phyloP scores from a whole-genome alignment of 2,113 vertebrate species.

The Acrocephalus arundinaceus region DNA sequence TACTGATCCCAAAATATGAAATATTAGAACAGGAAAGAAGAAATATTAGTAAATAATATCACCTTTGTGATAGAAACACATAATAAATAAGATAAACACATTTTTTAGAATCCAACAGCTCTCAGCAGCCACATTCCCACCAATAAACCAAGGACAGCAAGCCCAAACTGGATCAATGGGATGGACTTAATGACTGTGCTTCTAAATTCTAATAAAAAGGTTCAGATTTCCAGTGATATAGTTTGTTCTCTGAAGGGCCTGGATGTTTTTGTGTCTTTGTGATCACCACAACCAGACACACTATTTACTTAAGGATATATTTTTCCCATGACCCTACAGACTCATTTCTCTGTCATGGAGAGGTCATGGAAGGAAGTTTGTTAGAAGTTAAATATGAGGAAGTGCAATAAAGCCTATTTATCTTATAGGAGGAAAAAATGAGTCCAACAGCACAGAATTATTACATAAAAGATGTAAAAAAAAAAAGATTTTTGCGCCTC shows the following conservation, averaged over 20 bases:
- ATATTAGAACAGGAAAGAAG: background rate
- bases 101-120: background rate
- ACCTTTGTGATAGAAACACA: background rate
- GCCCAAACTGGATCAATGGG: background rate
- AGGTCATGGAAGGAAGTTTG: background rate
- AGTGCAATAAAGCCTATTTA: slow-evolving; percentile 11
- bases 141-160: background rate
- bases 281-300: background rate
- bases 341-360: background rate
- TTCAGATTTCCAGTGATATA: background rate
- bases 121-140: background rate
- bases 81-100: background rate
- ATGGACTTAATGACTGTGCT: background rate
- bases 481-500: background rate
- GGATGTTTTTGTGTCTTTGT: background rate
- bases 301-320: slow-evolving; percentile 3
- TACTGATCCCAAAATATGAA: background rate
- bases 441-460: background rate
- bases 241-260: background rate
- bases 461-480: background rate
- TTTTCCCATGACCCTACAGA: slow-evolving; percentile 40
- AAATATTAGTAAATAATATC: background rate
- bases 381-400: background rate
- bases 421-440: background rate
- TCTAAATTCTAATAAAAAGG: background rate